Evolutionary conservation across 2,797 vertebrate genomes (phyloP), one percentile per base, ranked within the genome.

Genomic region (Lutjanus campechanus): DNA sequence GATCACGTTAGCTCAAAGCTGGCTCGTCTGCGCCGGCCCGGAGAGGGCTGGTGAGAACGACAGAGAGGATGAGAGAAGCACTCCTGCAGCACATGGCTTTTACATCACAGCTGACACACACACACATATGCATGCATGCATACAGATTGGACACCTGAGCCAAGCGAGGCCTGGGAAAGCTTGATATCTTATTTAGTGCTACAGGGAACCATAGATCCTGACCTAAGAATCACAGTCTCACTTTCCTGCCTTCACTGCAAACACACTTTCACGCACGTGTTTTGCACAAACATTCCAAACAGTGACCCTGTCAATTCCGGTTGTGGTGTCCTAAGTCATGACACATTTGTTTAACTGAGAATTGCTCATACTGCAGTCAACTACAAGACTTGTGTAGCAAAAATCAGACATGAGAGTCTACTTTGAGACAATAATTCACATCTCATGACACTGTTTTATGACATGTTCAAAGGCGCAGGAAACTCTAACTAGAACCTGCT

Each of bases 1-100:
- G 69, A 92, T 85, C 64, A 82, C 6, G 25, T 81, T 67, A 50
- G 63, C 43, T 76, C 29, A 29, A 46, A 81, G 74, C 79, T 66
- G 9, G 17, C 41, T 25, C 77, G 78, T 51, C 49, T 71, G 53
- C 1, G 7, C 22, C 7, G 58, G 69, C 43, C 60, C 11, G 41
- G 55, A 40, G 53, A 67, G 54, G 20, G 25, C 29, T 25, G 40
- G 51, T 36, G 36, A 62, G 40, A 70, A 22, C 8, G 47, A 7
- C 2, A 15, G 10, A 67, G 56, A 55, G 19, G n/a, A 66, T 6
- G 6, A 29, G 51, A 25, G 29, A 29, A 25, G 46, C 15, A 22
- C 50, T 62, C 16, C 65, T 67, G 25, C 12, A 66, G 54, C 40
- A 61, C 50, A 19, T 5, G 22, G 55, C 44, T 62, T 77, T 73